Base-by-base conservation (phyloP, 2,797 vertebrate genomes). In the Myotis findleyi region DNA sequence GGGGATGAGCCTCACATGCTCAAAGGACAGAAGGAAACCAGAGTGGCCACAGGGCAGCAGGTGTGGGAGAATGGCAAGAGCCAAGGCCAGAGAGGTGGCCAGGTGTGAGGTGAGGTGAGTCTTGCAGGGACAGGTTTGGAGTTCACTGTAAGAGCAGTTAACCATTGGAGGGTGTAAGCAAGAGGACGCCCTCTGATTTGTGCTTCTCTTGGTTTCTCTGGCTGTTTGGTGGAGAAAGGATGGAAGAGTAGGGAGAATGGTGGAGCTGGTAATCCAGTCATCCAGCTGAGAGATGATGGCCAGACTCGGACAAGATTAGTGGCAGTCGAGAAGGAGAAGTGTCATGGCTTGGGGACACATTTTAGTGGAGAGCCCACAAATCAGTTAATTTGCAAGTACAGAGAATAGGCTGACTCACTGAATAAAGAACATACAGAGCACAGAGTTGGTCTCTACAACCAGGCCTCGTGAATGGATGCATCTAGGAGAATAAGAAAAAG, bases 341-440 rank as follows among this genome's bases (percentile, higher is more conserved):
- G 3, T 84, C 49, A 12, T 69, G n/a, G 44, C 21, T 86, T 91
- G 47, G 75, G 30, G 49, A 51, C 25, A 76, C 79, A 75, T 51
- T 92, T 87, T 62, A 71, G 7, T 51, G 6, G 17, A 68, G 13
- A 87, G 30, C 51, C 11, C n/a, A 30, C 59, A 62, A 95, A 95
- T 96, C 94, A 95, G 76, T 84, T 94, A 94, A 95, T 97, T 94
- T 93, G 53, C 17, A 36, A 95, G 79, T 55, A 44, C 44, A n/a
- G 69, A 87, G 89, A 69, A 30, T 75, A 81, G 91, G 44, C 83
- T 94, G 89, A 93, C 68, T 94, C 75, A 79, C 13, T 85, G 57
- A 89, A 38, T 89, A 95, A 96, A 87, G 64, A 89, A 91, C 59
- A 95, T 33, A 13, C 47, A 86, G 68, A 93, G 23, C 62, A 38